A percentile compares a stretch with the other conserved stretches of the same genome.
Evolutionary conservation across 2,797 vertebrate species (phyloP).

Genomic region (Gymnoscopelus braueri): DNA sequence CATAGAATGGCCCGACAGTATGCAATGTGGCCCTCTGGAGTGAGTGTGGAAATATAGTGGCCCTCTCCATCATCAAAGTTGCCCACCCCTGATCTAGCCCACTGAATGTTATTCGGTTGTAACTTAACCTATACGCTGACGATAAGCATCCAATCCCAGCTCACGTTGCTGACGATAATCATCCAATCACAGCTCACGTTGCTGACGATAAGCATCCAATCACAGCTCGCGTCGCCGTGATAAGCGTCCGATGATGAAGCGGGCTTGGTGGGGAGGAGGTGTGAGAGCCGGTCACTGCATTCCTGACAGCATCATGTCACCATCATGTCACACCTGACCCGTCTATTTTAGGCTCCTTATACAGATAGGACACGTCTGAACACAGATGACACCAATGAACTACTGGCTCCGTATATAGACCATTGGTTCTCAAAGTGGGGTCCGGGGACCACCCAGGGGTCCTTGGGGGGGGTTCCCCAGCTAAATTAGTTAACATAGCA

Average conservation of each 20-base stretch:
- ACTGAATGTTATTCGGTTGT: no score
- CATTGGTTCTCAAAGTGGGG: no score
- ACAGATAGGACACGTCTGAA: conserved; percentile 58
- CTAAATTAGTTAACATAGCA: no score
- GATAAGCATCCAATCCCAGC: conserved; percentile 56
- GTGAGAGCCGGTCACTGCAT: conserved; percentile 69
- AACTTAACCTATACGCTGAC: background rate
- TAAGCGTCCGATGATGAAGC: no score
- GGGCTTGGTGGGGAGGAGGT: no score
- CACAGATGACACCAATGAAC: conserved; percentile 24
- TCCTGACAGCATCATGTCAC: conserved; percentile 68
- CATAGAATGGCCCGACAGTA: no score
- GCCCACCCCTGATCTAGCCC: no score
- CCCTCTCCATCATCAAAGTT: no score
- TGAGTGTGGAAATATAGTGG: no score
- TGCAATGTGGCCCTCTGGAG: no score
- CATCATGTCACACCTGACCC: conserved; percentile 41
- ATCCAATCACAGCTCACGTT: conserved; percentile 66
- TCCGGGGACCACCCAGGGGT: no score
- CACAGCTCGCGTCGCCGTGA: background rate
- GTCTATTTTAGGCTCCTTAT: conserved; percentile 65
- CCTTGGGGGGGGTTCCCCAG: no score
- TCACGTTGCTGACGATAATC: conserved; percentile 28
- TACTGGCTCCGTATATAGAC: background rate
- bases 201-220: conserved; percentile 69